Percentiles rank a stretch among this genome's conserved stretches.
Evolutionary conservation across 2,888 invertebrate species (phyloP).

Genomic region (Netelia melanura): DNA sequence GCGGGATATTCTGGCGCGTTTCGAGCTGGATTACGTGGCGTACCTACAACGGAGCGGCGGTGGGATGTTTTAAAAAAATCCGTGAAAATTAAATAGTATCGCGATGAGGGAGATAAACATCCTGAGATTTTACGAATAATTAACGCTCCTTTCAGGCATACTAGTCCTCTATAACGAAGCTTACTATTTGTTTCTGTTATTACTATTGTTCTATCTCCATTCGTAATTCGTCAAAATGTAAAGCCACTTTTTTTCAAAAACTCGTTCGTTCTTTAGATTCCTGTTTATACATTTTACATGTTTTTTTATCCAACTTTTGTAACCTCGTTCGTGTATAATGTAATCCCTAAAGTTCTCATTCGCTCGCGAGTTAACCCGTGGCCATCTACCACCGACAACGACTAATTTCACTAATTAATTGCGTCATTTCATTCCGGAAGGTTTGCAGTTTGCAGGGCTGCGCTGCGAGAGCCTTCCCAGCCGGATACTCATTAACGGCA

Average conservation of each 20-base stretch:
- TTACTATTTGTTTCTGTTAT: not conserved
- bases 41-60: constrained; percentile 24
- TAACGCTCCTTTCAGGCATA: constrained; percentile 1
- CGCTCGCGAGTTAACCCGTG: constrained; percentile 24
- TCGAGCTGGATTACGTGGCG: not conserved
- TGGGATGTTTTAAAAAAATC: not conserved
- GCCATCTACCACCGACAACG: constrained; percentile 36
- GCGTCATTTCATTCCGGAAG: constrained; percentile 68
- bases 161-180: not conserved
- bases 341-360: constrained; percentile 37
- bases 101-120: not conserved
- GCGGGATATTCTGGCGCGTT: constrained; percentile 24
- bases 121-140: constrained; percentile 10
- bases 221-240: not conserved
- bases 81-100: not conserved
- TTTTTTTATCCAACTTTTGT: not conserved
- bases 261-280: not conserved
- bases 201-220: constrained; percentile 3
- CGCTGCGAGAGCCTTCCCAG: constrained; percentile 1
- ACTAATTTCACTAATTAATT: constrained; percentile 75
- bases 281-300: not conserved
- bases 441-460: constrained; percentile 43
- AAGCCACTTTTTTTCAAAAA: not conserved
- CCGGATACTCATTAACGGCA: constrained; percentile 72
- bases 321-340: constrained; percentile 2